A percentile compares a stretch with the other conserved stretches of the same genome.
Conservation (phyloP, 2,113 vertebrate species). For the Leptosomus discolor region DNA sequence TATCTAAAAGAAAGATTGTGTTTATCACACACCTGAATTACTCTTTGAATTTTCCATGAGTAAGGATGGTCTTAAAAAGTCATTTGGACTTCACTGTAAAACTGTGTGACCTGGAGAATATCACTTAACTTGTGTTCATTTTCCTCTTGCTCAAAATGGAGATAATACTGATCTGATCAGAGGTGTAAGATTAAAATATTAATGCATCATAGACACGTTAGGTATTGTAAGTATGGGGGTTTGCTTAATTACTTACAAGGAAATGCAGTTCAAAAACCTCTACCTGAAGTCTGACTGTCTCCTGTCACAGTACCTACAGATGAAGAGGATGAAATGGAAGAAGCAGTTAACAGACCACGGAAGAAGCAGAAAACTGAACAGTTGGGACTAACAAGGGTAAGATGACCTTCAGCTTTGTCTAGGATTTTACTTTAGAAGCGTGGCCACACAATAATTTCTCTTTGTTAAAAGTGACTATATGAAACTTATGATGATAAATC, state of each 20-base stretch:
- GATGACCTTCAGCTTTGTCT: not conserved
- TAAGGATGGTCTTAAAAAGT: not conserved
- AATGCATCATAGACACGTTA: not conserved
- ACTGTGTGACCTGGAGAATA: not conserved
- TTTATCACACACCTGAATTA: not conserved
- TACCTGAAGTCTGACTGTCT: not conserved
- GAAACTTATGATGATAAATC: not conserved
- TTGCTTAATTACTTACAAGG: not conserved
- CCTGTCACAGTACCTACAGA: constrained; percentile 84
- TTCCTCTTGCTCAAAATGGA: not conserved
- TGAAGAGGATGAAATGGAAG: constrained; percentile 89
- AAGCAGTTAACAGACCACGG: constrained; percentile 83
- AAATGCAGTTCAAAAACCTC: not conserved
- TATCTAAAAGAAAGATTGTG: not conserved
- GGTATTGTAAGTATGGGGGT: not conserved
- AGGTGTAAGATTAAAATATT: not conserved
- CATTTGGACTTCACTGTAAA: not conserved
- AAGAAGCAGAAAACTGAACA: constrained; percentile 98
- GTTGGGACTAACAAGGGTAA: constrained; percentile 89
- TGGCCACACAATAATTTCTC: not conserved
- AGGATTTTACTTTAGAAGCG: not conserved
- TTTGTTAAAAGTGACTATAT: not conserved
- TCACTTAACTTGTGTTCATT: not conserved
- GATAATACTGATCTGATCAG: not conserved
- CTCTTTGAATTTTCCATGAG: not conserved